Base-by-base conservation (phyloP, 1,140 invertebrate genomes). In the Bicyclus anynana region DNA sequence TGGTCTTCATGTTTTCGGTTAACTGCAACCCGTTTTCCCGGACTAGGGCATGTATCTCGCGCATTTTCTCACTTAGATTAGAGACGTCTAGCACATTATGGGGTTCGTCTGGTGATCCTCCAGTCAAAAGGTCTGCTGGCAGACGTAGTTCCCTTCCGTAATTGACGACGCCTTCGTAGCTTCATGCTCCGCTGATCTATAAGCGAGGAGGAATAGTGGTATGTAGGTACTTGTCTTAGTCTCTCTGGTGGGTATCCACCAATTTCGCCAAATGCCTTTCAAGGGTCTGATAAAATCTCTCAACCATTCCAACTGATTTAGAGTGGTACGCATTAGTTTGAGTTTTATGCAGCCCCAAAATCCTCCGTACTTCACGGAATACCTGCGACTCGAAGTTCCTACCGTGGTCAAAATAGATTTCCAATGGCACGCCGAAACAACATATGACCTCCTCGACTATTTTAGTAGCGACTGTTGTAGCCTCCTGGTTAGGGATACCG, bases 341-440 rank as follows among this genome's bases (percentile, higher is more conserved):
- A 1, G 72, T 82, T 38, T 70, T 79, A 10, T 61, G 16, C 0
- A 82, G 70, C 5, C 63, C 67, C 5, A 82, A 23, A 9, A 75
- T 6, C 5, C 62, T 14, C 13, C 58, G 68, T 5, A 13, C 13
- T 12, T 23, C 17, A 0, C 21, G 42, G 42, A 7, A 10, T 21
- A 23, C 7, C 7, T 7, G 6, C 21, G 33, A 35, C 33, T 35
- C 33, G 33, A 35, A 35, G 13, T 35, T 35, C 2, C 33, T 10
- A 5, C 33, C 33, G 4, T 35, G 33, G 33, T 35, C 33, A 12
- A 2, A 5, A 12, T 35, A 12, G 2, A 35, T 5, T 13, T 35
- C 33, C 10, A 35, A 12, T 35, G 33, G 33, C 33, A 35, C 33
- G 2, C 33, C 33, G 12, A 35, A 35, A 5, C 33, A 12, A 12